Conservation (phyloP, 1,140 invertebrate species). For the Aradophagus sp. region DNA sequence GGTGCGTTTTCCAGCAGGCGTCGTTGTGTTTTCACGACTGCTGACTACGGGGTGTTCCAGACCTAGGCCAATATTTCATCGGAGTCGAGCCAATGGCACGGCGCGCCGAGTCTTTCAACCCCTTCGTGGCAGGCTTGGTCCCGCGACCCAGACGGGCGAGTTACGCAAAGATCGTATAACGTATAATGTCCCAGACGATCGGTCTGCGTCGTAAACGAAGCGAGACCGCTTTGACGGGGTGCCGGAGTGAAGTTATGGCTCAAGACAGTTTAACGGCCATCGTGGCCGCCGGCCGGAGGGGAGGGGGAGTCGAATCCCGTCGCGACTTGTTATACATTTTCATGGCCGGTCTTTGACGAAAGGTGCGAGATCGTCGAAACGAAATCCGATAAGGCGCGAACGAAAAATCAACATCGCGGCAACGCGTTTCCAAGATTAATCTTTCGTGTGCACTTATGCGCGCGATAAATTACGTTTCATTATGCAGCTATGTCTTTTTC, state of each 20-base stretch:
- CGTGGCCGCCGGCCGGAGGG: not conserved
- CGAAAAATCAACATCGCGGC: conserved; percentile 9
- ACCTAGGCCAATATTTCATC: conserved; percentile 57
- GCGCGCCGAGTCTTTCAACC: conserved; percentile 45
- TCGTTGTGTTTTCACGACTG: conserved; percentile 28
- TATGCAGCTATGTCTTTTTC: conserved; percentile 41
- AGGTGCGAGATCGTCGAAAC: conserved; percentile 3
- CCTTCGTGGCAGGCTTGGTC: conserved; percentile 49
- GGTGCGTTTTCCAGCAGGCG: not conserved
- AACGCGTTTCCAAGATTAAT: conserved; percentile 32
- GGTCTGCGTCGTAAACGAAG: conserved; percentile 62
- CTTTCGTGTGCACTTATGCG: conserved; percentile 20
- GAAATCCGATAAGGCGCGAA: conserved; percentile 11
- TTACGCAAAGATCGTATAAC: conserved; percentile 67
- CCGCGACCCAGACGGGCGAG: conserved; percentile 61
- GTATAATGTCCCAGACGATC: conserved; percentile 69
- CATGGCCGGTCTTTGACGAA: conserved; percentile 3
- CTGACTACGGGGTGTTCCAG: conserved; percentile 28
- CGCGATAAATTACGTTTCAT: conserved; percentile 32
- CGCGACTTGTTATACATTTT: conserved; percentile 19
- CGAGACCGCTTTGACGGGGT: conserved; percentile 42
- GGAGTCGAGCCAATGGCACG: conserved; percentile 45
- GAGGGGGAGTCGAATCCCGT: too few relatives aligned
- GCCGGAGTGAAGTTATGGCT: conserved; percentile 31
- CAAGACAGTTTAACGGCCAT: conserved; percentile 38